Evolutionary conservation across 2,113 vertebrate genomes (phyloP).

Genomic region (Uropsilus gracilis): DNA sequence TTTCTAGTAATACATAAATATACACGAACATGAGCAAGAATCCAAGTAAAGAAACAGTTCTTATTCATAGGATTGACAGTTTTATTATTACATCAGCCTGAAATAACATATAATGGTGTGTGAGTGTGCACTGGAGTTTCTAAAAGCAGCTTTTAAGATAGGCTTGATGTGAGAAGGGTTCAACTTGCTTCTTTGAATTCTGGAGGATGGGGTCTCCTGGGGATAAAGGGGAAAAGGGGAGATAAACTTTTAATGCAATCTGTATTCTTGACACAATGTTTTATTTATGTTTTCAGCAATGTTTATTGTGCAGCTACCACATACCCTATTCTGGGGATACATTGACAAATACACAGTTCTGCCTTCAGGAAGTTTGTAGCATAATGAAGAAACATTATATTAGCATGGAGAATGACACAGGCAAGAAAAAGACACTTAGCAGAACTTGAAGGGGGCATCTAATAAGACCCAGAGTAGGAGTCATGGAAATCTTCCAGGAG

Average conservation of each 20-base stretch:
- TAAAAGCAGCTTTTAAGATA: slow-evolving; percentile 78
- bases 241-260: slow-evolving; percentile 67
- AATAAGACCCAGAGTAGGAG: background rate
- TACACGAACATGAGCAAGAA: slow-evolving; percentile 77
- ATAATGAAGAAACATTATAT: background rate
- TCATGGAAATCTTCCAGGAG: background rate
- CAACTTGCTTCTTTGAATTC: slow-evolving; percentile 67
- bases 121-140: slow-evolving; percentile 78
- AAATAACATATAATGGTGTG: slow-evolving; percentile 82
- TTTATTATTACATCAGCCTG: slow-evolving; percentile 80
- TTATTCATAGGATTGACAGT: slow-evolving; percentile 81
- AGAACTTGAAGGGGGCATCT: background rate
- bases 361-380: background rate
- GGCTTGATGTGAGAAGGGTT: slow-evolving; percentile 74
- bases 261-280: slow-evolving; percentile 2
- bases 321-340: background rate
- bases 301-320: slow-evolving; percentile 39
- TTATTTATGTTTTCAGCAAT: slow-evolving; percentile 58
- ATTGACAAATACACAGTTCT: slow-evolving; percentile 20
- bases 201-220: slow-evolving; percentile 70
- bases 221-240: slow-evolving; percentile 67
- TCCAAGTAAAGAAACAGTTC: slow-evolving; percentile 81
- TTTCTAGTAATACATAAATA: slow-evolving; percentile 82
- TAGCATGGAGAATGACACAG: background rate
- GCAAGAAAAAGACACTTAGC: background rate